phyloP scores from a whole-genome alignment of 2,888 invertebrate species.

The Drosophila mimica region DNA sequence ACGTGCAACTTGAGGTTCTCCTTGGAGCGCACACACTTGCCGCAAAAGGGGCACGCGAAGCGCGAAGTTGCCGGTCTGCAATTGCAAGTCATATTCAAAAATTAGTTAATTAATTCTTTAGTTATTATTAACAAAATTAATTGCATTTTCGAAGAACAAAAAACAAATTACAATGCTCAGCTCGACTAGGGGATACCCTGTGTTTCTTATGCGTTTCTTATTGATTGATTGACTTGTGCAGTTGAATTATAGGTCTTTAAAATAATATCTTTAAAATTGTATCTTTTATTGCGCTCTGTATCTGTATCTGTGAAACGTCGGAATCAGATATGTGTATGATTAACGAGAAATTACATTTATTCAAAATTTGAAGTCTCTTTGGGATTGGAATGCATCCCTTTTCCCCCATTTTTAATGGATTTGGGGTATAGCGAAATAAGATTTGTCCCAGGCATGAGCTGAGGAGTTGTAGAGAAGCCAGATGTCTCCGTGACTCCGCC shows the following conservation, averaged over 20 bases:
- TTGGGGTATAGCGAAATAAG: not conserved
- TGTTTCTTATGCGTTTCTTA: not conserved
- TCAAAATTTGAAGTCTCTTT: not conserved
- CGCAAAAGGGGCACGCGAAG: constrained; percentile 95
- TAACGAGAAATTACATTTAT: too few species aligned
- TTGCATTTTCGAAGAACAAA: not conserved
- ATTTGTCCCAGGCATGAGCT: not conserved
- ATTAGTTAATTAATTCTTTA: not conserved
- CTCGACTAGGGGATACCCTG: not conserved
- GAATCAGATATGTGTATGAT: not conserved
- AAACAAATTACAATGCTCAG: not conserved
- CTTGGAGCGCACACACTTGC: constrained; percentile 94
- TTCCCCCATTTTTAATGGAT: not conserved
- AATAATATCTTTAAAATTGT: not conserved
- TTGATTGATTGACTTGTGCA: not conserved
- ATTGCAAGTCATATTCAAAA: not conserved
- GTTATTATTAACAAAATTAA: not conserved
- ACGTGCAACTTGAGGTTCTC: constrained; percentile 95
- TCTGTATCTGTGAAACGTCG: not conserved
- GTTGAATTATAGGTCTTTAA: not conserved
- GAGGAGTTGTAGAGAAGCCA: too few species aligned
- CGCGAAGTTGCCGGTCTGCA: constrained; percentile 85
- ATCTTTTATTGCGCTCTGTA: too few species aligned
- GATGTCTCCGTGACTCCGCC: too few species aligned
- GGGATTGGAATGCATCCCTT: not conserved